These are phyloP conservation scores for Microcebus jonahi DNA, from an alignment of 2,113 vertebrate genomes.

Conservation along the genomic window DNA sequence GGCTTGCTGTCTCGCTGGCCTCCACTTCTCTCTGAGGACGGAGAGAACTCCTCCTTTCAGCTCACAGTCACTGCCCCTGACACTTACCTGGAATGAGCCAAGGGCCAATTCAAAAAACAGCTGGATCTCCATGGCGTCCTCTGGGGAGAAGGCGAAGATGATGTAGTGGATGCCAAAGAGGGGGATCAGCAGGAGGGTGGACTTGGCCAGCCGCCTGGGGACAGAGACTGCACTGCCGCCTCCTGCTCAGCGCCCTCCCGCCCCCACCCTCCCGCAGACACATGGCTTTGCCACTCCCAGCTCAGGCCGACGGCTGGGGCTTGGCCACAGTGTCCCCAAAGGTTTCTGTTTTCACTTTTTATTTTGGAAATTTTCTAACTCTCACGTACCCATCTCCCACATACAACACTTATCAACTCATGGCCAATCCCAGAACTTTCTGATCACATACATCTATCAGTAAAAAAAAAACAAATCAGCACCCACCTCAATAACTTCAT, in stretches of 20 bases:
- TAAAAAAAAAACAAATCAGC: neutral
- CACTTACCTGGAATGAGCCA: constrained; percentile 95
- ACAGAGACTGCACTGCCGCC: neutral
- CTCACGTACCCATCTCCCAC: neutral
- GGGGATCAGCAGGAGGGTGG: constrained; percentile 96
- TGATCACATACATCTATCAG: neutral
- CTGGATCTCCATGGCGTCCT: constrained; percentile 91
- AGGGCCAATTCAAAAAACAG: constrained; percentile 95
- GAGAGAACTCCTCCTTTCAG: neutral
- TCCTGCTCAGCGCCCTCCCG: no score
- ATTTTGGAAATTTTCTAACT: neutral
- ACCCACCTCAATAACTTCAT: neutral
- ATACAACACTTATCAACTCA: neutral
- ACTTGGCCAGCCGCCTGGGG: constrained; percentile 94
- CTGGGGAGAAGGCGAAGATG: constrained; percentile 94
- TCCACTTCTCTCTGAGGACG: neutral
- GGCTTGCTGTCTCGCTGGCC: neutral
- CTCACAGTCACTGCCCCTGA: neutral
- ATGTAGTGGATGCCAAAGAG: constrained; percentile 97
- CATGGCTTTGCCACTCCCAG: neutral
- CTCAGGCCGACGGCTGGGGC: neutral
- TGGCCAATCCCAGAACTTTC: neutral
- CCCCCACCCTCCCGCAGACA: rapidly evolving
- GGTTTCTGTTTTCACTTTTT: neutral
- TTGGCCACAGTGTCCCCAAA: neutral